Evolutionary conservation across 2,797 vertebrate genomes (phyloP), one percentile per base, ranked within the genome.

Genomic region (Furcifer pardalis): DNA sequence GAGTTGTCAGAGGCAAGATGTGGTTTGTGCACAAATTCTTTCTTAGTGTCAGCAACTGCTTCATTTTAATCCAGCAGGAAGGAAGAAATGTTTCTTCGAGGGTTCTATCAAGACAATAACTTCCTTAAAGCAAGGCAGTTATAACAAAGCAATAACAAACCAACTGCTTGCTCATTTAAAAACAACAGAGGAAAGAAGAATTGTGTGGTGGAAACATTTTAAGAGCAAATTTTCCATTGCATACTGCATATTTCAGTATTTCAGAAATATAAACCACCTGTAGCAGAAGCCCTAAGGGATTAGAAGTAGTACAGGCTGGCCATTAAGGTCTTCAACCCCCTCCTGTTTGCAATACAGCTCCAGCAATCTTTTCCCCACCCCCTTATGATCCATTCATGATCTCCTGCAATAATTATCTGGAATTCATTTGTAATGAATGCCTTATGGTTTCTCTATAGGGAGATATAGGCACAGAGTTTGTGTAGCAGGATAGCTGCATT

Each of bases 261-360:
- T 80, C 84, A 94, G 91, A 96, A 97, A 97, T 96, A 92, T 77
- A 89, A 97, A 97, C 95, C 95, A 96, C 96, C 95, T 97, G 96
- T 94, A 93, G 90, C 90, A 93, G 91, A 88, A 92, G 69, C 92
- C 96, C 90, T 88, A 32, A 89, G 94, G 92, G 93, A 95, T 94
- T 79, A 94, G 91, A 89, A 91, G 90, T 86, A 87, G 63, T 93
- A 92, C 93, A 94, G 92, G 94, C 91, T 94, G 90, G 85, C 89
- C 93, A 84, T 93, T 94, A 94, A 95, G 92, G 89, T 93, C 85
- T 88, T 86, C 90, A 83, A 89, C 91, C 82, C 78, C 86, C 90
- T 95, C 89, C 92, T 94, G 89, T 92, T 95, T 94, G 88, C 92
- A 94, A 87, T 90, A 82, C 19, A 0, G 92, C 83, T 91, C 90